Conservation (phyloP, 2,797 vertebrate species). For the Fistularia tabacaria region DNA sequence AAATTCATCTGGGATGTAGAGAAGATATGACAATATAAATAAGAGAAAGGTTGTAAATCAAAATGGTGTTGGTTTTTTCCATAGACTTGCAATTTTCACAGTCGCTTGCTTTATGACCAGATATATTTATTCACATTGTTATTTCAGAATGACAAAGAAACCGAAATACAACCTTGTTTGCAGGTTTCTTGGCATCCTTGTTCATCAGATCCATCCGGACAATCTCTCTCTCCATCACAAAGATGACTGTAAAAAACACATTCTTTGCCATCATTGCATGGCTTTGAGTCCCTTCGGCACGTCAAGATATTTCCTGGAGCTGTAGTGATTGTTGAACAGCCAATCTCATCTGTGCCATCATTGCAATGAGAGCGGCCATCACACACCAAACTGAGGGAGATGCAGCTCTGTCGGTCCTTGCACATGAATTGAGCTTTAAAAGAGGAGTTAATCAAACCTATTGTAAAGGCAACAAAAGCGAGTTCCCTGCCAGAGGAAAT, state of each 20-base stretch:
- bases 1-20: constrained; percentile 71
- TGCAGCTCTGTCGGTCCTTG: constrained; percentile 60
- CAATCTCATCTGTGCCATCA: constrained; percentile 67
- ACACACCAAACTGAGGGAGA: constrained; percentile 60
- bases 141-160: neutral
- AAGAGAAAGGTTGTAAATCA: neutral
- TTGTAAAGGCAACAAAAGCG: neutral
- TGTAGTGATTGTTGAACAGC: constrained; percentile 23
- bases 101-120: neutral
- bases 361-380: constrained; percentile 67
- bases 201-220: constrained; percentile 75
- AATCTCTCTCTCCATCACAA: constrained; percentile 80
- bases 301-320: neutral
- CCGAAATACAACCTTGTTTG: constrained; percentile 40
- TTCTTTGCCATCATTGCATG: constrained; percentile 60
- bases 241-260: constrained; percentile 73
- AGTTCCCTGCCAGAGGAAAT: neutral
- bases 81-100: neutral
- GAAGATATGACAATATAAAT: neutral
- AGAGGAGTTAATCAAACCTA: neutral
- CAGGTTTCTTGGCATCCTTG: constrained; percentile 61
- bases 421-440: constrained; percentile 62
- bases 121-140: neutral
- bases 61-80: neutral
- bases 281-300: constrained; percentile 60